Conservation (phyloP, 2,888 invertebrate genomes). For the Tiliacea citrago region DNA sequence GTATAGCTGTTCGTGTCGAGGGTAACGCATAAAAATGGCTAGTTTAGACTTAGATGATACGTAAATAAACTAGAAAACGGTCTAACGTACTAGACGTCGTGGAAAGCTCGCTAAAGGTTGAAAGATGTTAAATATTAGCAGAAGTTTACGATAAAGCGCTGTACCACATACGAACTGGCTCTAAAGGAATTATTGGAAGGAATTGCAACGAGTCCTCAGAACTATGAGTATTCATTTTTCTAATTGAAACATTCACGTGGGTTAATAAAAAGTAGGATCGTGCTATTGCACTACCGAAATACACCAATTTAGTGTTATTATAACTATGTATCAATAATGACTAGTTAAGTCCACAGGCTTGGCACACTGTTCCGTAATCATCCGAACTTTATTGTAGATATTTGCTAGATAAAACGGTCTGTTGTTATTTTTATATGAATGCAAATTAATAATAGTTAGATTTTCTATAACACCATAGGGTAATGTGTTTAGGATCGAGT, state of each 20-base stretch:
- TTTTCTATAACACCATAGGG: constrained; percentile 88
- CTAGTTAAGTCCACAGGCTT: constrained; percentile 87
- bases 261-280: constrained; percentile 84
- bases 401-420: constrained; percentile 87
- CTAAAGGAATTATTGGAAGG: constrained; percentile 85
- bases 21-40: constrained; percentile 81
- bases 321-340: constrained; percentile 78
- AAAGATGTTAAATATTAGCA: constrained; percentile 74
- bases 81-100: constrained; percentile 73
- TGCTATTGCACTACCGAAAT: constrained; percentile 90
- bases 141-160: constrained; percentile 62
- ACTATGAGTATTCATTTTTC: constrained; percentile 78
- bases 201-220: constrained; percentile 76
- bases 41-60: constrained; percentile 82
- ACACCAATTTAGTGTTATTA: constrained; percentile 85
- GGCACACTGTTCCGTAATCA: constrained; percentile 83
- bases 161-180: constrained; percentile 64
- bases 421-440: constrained; percentile 91
- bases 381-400: constrained; percentile 86
- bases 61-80: constrained; percentile 77
- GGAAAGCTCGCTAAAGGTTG: constrained; percentile 88
- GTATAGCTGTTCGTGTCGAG: constrained; percentile 86
- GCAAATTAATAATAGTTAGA: constrained; percentile 87
- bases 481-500: constrained; percentile 73
- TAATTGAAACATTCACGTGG: constrained; percentile 80